Evolutionary conservation across 2,113 vertebrate species (phyloP), one percentile per base, ranked within the genome.

Genomic region (Stictonetta naevosa): DNA sequence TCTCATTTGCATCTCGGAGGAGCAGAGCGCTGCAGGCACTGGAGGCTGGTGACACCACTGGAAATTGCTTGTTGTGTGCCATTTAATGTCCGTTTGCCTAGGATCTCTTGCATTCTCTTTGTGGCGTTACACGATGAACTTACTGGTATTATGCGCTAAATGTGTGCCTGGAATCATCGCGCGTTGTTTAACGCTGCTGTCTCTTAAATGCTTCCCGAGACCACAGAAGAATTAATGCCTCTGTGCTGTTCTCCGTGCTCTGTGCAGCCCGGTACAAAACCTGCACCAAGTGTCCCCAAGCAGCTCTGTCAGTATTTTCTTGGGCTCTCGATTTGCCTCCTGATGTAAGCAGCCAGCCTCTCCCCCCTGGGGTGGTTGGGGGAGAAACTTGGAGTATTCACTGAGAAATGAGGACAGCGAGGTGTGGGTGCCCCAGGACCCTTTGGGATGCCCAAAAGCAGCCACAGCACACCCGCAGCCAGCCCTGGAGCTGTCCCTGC

Each of bases 21-120:
- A 89, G 1, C 75, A 11, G 59, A 0, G 7, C 26, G 91, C 92
- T 56, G 83, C 77, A 3, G 85, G 93, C 85, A 3, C 31, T 6
- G 9, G 17, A 34, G 34, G 84, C 88, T 23, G 80, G 66, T 88
- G 71, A 4, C 71, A 15, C 83, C 48, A 0, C 91, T 29, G 76
- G 84, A 29, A 62, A 6, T 11, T 14, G 81, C 2, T 69, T 11
- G 17, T 26, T 1, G 38, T 1, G 2, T 25, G 68, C 28, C 78
- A 0, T 2, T 38, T 1, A 1, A 3, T 0, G 67, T 64, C 94
- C 72, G 0, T 26, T 34, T 8, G 83, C 0, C 17, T 52, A 0
- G 1, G 19, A 6, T 46, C 86, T 42, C 40, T 13, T 1, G 56
- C 3, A 1, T 13, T 11, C 2, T 1, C 3, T 8, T 15, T 5